Percentiles rank a stretch among this genome's conserved stretches.
Evolutionary conservation across 1,140 invertebrate genomes (phyloP).

Genomic region (Radopholus similis): DNA sequence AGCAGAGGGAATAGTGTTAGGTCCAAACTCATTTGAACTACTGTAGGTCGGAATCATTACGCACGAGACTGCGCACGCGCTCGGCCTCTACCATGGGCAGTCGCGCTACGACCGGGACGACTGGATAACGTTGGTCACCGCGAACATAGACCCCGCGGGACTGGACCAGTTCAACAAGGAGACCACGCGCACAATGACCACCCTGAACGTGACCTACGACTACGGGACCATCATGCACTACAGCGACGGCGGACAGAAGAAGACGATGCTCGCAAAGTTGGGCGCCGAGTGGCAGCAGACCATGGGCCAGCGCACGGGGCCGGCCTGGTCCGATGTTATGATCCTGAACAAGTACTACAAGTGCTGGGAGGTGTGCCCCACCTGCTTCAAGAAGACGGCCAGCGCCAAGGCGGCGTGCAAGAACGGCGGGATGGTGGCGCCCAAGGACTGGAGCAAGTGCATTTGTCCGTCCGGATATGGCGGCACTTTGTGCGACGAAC

Average conservation of each 20-base stretch:
- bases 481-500: slow-evolving; percentile 1
- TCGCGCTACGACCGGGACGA: slow-evolving; percentile 2
- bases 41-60: slow-evolving; percentile 14
- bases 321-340: background rate
- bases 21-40: background rate
- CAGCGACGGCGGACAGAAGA: background rate
- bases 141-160: background rate
- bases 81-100: slow-evolving; percentile 22
- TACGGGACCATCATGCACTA: slow-evolving; percentile 25
- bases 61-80: slow-evolving; percentile 24
- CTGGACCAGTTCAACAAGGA: slow-evolving; percentile 10
- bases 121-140: background rate
- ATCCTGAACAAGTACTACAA: slow-evolving; percentile 16
- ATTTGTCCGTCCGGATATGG: slow-evolving; percentile 18
- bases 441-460: slow-evolving; percentile 6
- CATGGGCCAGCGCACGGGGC: slow-evolving; percentile 7
- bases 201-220: slow-evolving; percentile 4
- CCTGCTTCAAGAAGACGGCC: background rate
- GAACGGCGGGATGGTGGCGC: slow-evolving; percentile 7
- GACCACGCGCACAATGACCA: background rate
- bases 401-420: background rate
- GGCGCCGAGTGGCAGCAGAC: slow-evolving; percentile 5
- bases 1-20: background rate
- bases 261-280: background rate
- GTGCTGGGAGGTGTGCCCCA: background rate